Evolutionary conservation across 2,888 invertebrate species (phyloP), one percentile per base, ranked within the genome.

Genomic region (Trichogramma dendrolimi): DNA sequence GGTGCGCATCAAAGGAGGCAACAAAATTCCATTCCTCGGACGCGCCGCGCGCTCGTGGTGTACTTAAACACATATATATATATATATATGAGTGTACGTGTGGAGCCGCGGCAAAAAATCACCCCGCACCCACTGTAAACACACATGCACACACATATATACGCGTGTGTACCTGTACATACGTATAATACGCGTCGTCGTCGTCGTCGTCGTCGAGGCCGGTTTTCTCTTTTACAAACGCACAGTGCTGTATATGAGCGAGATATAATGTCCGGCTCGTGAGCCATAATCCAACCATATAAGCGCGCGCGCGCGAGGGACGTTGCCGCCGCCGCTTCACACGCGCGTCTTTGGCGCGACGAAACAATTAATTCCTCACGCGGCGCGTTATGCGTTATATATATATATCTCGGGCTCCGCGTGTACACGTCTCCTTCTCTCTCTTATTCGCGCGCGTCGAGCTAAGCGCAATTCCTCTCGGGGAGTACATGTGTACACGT

Each of bases 281-380:
- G 51, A 27, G 27, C 8, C 39, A 51, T n/a, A 55, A 55, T 38
- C 27, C 52, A 41, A 11, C 14, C 39, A 27, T 41, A 52, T 39
- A 10, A 46, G 55, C 42, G 52, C 42, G 14, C 42, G 14, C 53
- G 54, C 44, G 54, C 14, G 3, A 27, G 27, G 27, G 27, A 27
- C 27, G 27, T 27, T 27, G 27, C 27, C 27, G 27, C 14, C 14
- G 43, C 52, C 58, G 55, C 64, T 63, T 64, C 61, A 60, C 64
- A 58, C 67, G 65, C 27, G 27, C 63, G 61, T 62, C 64, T 63
- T 58, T 42, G 61, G 54, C 54, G 51, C 67, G 62, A 59, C 58
- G 60, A 59, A 64, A 67, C 66, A 65, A 67, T 67, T 66, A 67
- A 66, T 67, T 64, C 62, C 64, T 64, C 58, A 27, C 62, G 61